Base-by-base conservation (phyloP, 2,797 vertebrate genomes). In the Pagetopsis macropterus region DNA sequence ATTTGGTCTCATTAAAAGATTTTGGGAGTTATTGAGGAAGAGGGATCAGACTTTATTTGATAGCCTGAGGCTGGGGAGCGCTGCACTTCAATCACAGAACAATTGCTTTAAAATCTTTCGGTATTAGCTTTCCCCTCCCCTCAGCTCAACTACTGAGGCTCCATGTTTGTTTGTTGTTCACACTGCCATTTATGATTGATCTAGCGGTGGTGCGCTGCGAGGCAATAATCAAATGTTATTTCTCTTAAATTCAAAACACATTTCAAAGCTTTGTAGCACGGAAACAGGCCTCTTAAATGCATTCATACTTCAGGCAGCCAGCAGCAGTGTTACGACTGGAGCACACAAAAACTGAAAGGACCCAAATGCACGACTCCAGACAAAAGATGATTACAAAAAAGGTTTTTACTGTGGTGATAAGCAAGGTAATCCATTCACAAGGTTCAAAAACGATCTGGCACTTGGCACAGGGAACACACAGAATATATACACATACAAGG, bases 1-100 rank as follows among this genome's bases (percentile, higher is more conserved):
- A 88, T 88, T 86, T 81, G 56, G 81, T 76, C 68, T 88, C 84
- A 89, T 90, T 89, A 85, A 85, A 84, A 87, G 68, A 84, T 88
- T 85, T 85, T 50, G 31, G 58, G 73, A 71, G 75, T 74, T 80
- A 70, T 23, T 65, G 72, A 68, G 66, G 78, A 69, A 84, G 76
- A 77, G 62, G 77, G 80, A 83, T 90, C 86, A 84, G 72, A 79
- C 65, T 83, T 79, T 72, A 80, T 90, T 77, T 72, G 74, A 80
- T 77, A 66, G 81, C 80, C 72, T 1, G 43, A 43, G 67, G 84
- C 74, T 46, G 54, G 65, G 63, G 80, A 74, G 65, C 3, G 4
- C 51, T 78, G 75, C 19, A 43, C 76, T 87, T 83, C 84, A 87
- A 60, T 88, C 76, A 80, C 46, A 66, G 62, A 87, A 84, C 81